Base-by-base conservation (phyloP, 2,888 invertebrate species). In the Cantharis lateralis region DNA sequence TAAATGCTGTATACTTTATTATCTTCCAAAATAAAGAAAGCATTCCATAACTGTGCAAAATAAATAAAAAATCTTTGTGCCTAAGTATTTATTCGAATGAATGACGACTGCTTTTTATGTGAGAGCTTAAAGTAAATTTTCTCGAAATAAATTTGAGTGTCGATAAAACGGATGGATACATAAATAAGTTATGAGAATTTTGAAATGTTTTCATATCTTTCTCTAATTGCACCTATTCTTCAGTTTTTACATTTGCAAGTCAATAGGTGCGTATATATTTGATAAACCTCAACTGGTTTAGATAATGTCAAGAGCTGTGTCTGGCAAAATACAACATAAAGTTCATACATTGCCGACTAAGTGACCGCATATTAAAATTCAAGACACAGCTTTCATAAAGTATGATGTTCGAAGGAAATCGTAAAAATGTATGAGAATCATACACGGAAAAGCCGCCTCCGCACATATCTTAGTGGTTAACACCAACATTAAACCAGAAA, bases 1-100 rank as follows among this genome's bases (percentile, higher is more conserved):
- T 84, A 85, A 85, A 85, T 82, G 82, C 82, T 82, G 82, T 84
- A 83, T 83, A 84, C 82, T 85, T 86, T 85, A 85, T 85, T 86
- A 85, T 84, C 81, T 81, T 81, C 78, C 81, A 83, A 85, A 85
- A 85, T 84, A 85, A 83, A 84, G 81, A 82, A 81, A 81, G 83
- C 84, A 81, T 83, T 84, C 83, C 84, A 84, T 85, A 85, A 85
- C 84, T 81, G 81, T 81, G 81, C 82, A 82, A 82, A 85, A 85
- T 84, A 85, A 84, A 85, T 83, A 84, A 84, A 84, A 85, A 84
- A 84, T 81, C 82, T 82, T 78, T 84, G 84, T 84, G 84, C 81
- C 82, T 85, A 84, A 83, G 86, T 86, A 86, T 86, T 85, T 86
- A 86, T 84, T 82, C 85, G 86, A 85, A 84, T 84, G 85, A 84